Base-by-base conservation (phyloP, 2,113 vertebrate species). In the zebrafish (Danio rerio) region DNA sequence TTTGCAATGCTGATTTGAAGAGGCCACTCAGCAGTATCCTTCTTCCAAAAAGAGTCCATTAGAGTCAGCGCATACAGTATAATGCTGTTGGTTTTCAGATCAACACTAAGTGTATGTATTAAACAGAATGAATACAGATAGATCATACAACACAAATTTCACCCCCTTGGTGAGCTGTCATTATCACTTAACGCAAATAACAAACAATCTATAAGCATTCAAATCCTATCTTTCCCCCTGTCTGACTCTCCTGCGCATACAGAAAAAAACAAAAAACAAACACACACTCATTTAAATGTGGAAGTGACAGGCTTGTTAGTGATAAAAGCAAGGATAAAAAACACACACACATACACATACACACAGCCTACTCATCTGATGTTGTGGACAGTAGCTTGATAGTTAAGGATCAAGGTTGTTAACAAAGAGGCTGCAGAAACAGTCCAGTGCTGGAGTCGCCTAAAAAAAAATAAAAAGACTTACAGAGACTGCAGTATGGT, bases 1-100 rank as follows among this genome's bases (percentile, higher is more conserved):
- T 82, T 82, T 82, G 72, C 81, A 82, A 77, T 82, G 52, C 81
- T 82, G 73, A 82, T 77, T 77, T 77, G 53, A 77, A 63, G 71
- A 52, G 71, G 52, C 61, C 73, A 55, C 20, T 79, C 77, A 66
- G 49, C 62, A 79, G 16, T 53, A 53, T 55, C 62, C 21, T 79
- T 79, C 62, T 66, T 66, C 50, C 58, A 77, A 63, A 77, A 62
- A 50, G 58, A 63, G 75, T 77, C 45, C 62, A 66, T 79, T 66
- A 79, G 47, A 63, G 59, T 77, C 43, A 45, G 31, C 47, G 45
- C 42, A 66, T 47, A 18, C 52, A 40, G 43, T 68, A 66, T 76
- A 82, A 82, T 59, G 55, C 10, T 58, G 16, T 70, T 78, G 66
- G 73, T 83, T 75, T 62, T 61, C 18, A 5, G 15, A 65, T 31